phyloP scores from a whole-genome alignment of 2,797 vertebrate species.

The Pelodytes ibericus region DNA sequence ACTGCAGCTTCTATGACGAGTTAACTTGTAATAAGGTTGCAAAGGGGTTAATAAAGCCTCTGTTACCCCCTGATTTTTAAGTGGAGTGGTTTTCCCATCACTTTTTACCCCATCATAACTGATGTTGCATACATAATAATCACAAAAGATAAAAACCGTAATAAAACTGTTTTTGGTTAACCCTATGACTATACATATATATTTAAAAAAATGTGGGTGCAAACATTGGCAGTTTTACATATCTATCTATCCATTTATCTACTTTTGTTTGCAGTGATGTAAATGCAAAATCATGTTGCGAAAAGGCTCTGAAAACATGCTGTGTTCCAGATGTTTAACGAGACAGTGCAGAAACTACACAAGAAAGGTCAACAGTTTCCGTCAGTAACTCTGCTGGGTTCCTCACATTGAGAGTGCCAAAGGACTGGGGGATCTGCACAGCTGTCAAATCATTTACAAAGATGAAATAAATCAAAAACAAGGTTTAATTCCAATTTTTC shows the following conservation, averaged over 20 bases:
- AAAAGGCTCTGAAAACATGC: conserved; percentile 80
- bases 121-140: too few relatives aligned
- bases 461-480: conserved; percentile 55
- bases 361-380: conserved; percentile 75
- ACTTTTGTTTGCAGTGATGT: conserved; percentile 76
- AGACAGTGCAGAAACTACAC: conserved; percentile 70
- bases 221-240: too few relatives aligned
- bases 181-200: too few relatives aligned
- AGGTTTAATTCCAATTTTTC: conserved; percentile 44
- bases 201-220: too few relatives aligned
- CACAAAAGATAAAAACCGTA: too few relatives aligned
- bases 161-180: too few relatives aligned
- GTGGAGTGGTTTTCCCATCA: too few relatives aligned
- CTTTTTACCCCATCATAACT: too few relatives aligned
- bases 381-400: conserved; percentile 80
- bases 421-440: conserved; percentile 71
- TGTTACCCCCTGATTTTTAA: too few relatives aligned
- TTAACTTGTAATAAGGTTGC: too few relatives aligned
- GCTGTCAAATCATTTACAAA: conserved; percentile 77
- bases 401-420: conserved; percentile 71
- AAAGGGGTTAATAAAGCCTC: too few relatives aligned
- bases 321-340: conserved; percentile 94
- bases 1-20: too few relatives aligned
- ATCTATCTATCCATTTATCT: conserved; percentile 30
- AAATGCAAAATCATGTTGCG: conserved; percentile 86